Conservation (phyloP, 2,888 invertebrate genomes). For the Globia sparganii region DNA sequence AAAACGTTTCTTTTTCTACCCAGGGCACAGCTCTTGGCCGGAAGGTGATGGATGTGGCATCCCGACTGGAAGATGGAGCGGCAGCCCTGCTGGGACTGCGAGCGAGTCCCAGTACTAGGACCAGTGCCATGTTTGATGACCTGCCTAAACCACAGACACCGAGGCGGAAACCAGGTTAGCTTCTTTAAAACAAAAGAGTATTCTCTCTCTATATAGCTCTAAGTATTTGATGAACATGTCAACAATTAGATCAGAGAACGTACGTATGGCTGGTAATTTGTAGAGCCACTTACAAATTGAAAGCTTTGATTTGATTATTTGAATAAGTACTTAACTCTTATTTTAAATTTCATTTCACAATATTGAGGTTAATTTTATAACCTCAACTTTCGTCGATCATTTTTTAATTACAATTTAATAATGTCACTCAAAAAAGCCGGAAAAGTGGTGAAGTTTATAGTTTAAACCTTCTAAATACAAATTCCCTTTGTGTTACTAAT, state of each 20-base stretch:
- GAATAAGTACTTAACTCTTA: not conserved
- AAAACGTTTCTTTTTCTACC: not conserved
- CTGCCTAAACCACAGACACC: conserved; percentile 66
- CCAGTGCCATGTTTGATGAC: conserved; percentile 67
- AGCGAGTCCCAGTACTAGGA: conserved; percentile 64
- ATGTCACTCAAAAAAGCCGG: no score
- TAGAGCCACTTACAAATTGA: not conserved
- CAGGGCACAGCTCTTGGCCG: conserved; percentile 71
- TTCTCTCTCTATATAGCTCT: not conserved
- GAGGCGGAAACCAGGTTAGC: conserved; percentile 62
- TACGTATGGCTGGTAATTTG: not conserved
- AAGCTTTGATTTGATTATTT: not conserved
- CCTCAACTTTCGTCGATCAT: not conserved
- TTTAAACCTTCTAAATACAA: not conserved
- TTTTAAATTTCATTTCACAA: not conserved
- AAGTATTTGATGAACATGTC: not conserved
- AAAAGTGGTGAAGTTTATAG: no score
- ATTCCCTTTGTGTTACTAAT: not conserved
- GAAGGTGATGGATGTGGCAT: conserved; percentile 68
- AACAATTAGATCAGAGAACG: not conserved
- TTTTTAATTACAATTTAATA: not conserved
- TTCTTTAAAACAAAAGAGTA: not conserved
- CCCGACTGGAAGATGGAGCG: conserved; percentile 69
- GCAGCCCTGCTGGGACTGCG: conserved; percentile 74
- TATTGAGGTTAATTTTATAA: not conserved